A percentile compares a stretch with the other conserved stretches of the same genome.
These are phyloP conservation scores for Daboia siamensis DNA, from an alignment of 2,113 vertebrate genomes.

Conservation along the genomic window DNA sequence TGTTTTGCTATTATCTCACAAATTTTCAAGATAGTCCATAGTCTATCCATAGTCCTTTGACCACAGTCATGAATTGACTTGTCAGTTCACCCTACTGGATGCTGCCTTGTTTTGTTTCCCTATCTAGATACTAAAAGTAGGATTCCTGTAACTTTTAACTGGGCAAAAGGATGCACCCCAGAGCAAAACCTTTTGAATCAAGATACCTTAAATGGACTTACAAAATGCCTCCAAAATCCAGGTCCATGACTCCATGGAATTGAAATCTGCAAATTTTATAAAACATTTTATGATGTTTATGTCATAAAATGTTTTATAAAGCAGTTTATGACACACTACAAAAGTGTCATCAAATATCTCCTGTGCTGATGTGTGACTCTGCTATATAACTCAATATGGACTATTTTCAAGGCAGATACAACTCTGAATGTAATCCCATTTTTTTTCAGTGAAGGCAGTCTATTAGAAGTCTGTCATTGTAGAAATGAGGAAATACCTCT, in stretches of 20 bases:
- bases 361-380: no score
- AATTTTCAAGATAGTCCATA: neutral
- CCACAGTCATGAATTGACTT: neutral
- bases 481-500: no score
- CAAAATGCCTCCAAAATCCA: neutral
- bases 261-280: neutral
- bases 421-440: no score
- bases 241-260: neutral
- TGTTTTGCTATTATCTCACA: neutral
- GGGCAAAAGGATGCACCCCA: neutral
- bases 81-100: neutral
- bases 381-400: no score
- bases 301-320: no score
- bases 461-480: no score
- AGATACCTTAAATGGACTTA: neutral
- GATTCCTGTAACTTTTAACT: neutral
- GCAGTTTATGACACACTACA: no score
- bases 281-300: neutral
- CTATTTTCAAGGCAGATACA: no score
- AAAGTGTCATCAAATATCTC: no score
- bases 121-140: neutral
- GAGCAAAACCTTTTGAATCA: neutral
- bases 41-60: no score
- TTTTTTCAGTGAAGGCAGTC: no score
- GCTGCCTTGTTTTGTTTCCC: neutral